These are phyloP conservation scores for Petrocephalus sullivani DNA, from an alignment of 2,797 vertebrate genomes.

Conservation along the genomic window DNA sequence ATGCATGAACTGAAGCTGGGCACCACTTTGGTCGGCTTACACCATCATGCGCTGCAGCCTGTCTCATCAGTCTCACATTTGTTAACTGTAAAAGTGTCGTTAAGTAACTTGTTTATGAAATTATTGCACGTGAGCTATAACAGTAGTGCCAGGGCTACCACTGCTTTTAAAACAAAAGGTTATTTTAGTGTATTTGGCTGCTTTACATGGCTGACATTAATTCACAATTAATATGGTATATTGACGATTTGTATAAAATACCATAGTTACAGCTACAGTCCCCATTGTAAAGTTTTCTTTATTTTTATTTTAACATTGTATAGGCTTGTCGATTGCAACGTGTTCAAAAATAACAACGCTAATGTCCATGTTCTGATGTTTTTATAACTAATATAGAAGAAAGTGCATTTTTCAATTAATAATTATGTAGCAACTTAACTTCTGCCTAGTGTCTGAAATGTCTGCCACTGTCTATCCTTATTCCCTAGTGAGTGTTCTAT, in stretches of 20 bases:
- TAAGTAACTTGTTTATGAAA: neutral
- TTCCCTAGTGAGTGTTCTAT: neutral
- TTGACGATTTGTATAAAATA: neutral
- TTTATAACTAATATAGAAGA: no score
- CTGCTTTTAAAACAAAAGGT: neutral
- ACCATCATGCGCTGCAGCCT: neutral
- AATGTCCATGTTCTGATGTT: no score
- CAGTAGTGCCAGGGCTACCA: neutral
- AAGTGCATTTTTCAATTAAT: neutral
- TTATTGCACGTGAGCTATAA: neutral
- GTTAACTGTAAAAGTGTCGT: neutral
- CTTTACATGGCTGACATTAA: neutral
- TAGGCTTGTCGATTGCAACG: no score
- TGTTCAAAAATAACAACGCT: no score
- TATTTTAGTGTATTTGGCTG: neutral
- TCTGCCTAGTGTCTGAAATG: neutral
- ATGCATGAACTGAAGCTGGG: neutral
- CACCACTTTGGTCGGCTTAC: neutral
- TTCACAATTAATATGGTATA: neutral
- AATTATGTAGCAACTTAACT: neutral
- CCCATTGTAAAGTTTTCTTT: neutral
- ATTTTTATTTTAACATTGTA: neutral
- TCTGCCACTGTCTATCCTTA: neutral
- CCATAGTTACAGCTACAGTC: no score
- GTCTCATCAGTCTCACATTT: neutral